These are phyloP conservation scores for Iphiclides podalirius DNA, from an alignment of 2,888 invertebrate genomes.

Conservation along the genomic window DNA sequence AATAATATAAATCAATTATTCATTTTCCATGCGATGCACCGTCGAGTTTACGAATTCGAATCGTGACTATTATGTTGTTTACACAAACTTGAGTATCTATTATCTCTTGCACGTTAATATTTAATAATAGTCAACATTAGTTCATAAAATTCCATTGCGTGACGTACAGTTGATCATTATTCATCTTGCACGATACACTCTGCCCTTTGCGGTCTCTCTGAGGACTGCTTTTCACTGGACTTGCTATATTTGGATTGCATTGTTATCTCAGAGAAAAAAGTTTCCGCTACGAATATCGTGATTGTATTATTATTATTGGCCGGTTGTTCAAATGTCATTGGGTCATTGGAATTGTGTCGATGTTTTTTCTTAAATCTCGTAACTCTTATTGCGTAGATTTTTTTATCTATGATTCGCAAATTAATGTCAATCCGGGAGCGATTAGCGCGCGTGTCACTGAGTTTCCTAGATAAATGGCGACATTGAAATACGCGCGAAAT, in stretches of 20 bases:
- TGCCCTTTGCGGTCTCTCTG: slow-evolving; percentile 4
- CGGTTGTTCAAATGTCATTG: slow-evolving; percentile 16
- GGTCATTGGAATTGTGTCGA: slow-evolving; percentile 18
- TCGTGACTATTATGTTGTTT: no score
- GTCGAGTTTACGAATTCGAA: no score
- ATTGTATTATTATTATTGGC: not conserved
- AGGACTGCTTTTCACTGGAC: slow-evolving; percentile 18
- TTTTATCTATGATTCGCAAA: slow-evolving; percentile 14
- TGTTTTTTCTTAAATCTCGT: slow-evolving; percentile 5
- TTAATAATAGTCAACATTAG: slow-evolving; percentile 6
- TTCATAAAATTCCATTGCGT: slow-evolving; percentile 12
- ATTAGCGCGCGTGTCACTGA: not conserved
- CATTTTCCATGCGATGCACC: no score
- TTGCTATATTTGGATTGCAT: slow-evolving; percentile 18
- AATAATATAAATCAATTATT: no score
- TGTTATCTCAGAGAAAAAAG: slow-evolving; percentile 30
- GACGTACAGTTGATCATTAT: not conserved
- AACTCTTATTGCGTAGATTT: slow-evolving; percentile 3
- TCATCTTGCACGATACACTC: slow-evolving; percentile 16
- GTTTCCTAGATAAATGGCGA: no score
- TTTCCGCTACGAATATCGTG: slow-evolving; percentile 25
- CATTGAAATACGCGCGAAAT: no score
- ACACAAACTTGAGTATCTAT: no score
- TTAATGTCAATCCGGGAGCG: slow-evolving; percentile 1
- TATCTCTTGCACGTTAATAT: not conserved